Conservation (phyloP, 1,140 invertebrate species). For the Bombus impatiens region DNA sequence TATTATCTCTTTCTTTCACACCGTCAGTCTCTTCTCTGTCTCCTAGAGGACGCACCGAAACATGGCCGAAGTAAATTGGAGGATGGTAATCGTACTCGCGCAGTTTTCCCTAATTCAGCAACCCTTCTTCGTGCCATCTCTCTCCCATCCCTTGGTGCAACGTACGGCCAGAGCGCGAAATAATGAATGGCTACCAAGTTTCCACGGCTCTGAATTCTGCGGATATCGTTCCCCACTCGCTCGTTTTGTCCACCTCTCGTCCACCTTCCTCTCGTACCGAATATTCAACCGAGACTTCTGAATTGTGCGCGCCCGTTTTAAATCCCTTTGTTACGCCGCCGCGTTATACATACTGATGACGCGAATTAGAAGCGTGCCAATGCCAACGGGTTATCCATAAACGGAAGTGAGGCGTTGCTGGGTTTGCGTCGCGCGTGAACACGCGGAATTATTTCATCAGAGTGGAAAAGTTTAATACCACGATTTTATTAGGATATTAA, state of each 20-base stretch:
- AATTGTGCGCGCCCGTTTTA: constrained; percentile 41
- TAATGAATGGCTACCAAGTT: constrained; percentile 59
- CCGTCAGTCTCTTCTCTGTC: background rate
- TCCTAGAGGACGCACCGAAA: constrained; percentile 16
- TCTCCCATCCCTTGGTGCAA: background rate
- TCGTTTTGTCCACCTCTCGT: background rate
- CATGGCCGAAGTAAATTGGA: constrained; percentile 67
- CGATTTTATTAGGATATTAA: too few relatives aligned
- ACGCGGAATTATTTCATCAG: too few relatives aligned
- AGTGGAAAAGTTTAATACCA: too few relatives aligned
- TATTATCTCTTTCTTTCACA: background rate
- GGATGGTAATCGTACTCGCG: constrained; percentile 62
- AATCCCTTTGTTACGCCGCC: constrained; percentile 37
- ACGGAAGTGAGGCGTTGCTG: too few relatives aligned
- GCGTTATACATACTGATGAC: constrained; percentile 45
- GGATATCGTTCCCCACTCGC: background rate
- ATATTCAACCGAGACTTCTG: constrained; percentile 49
- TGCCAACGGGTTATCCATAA: background rate
- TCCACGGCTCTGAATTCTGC: constrained; percentile 28
- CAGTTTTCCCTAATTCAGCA: constrained; percentile 73
- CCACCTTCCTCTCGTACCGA: constrained; percentile 6
- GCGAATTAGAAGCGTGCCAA: constrained; percentile 27
- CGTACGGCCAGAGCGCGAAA: constrained; percentile 29
- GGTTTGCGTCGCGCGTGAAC: too few relatives aligned
- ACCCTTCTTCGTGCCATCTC: constrained; percentile 44